Percentiles rank a stretch among this genome's conserved stretches.
Conservation (phyloP, 1,140 invertebrate genomes). For the Lucilia sericata region DNA sequence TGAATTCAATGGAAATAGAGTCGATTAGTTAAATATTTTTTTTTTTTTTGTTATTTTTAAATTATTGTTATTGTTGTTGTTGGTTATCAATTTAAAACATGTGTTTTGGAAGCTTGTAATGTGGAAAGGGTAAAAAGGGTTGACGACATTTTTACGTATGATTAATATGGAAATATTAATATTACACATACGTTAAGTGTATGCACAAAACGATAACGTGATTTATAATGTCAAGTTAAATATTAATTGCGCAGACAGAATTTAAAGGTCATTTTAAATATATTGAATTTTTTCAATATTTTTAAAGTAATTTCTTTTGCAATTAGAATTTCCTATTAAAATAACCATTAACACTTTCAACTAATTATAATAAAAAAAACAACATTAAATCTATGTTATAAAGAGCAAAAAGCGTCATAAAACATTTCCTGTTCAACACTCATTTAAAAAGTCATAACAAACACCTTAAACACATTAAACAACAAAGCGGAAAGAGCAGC, state of each 20-base stretch:
- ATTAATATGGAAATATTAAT: neutral
- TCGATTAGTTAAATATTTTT: neutral
- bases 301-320: too few species aligned
- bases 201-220: neutral
- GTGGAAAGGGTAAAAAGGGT: neutral
- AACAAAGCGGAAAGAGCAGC: neutral
- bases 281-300: too few species aligned
- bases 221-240: too few species aligned
- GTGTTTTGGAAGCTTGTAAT: neutral
- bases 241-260: too few species aligned
- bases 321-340: too few species aligned
- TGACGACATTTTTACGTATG: neutral
- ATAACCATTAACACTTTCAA: neutral
- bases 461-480: constrained; percentile 15
- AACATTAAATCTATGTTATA: too few species aligned
- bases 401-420: constrained; percentile 8
- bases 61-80: neutral
- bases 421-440: constrained; percentile 34
- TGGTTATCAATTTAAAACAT: neutral
- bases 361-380: neutral
- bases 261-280: too few species aligned
- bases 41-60: neutral
- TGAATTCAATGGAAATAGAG: neutral
- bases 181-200: neutral
- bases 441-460: constrained; percentile 28